phyloP scores from a whole-genome alignment of 1,140 invertebrate species.

The Habropoda laboriosa region DNA sequence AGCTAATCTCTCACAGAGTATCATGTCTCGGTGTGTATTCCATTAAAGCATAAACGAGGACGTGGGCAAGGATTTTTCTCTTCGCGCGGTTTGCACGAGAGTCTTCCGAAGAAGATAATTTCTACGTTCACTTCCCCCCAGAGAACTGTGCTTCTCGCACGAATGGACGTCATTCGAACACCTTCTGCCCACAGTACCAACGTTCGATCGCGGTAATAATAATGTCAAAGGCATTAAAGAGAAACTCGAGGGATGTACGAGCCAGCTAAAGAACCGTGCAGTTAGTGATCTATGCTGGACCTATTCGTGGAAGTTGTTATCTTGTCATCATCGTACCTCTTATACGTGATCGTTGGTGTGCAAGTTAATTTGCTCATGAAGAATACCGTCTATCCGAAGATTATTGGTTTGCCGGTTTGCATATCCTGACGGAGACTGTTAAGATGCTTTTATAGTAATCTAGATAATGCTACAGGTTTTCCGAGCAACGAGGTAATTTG shows the following conservation, averaged over 20 bases:
- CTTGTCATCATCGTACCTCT: constrained; percentile 28
- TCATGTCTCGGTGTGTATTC: no score
- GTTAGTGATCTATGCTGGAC: constrained; percentile 28
- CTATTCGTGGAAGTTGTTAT: constrained; percentile 46
- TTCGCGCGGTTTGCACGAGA: not conserved
- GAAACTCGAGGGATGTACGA: constrained; percentile 48
- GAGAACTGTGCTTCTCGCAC: constrained; percentile 21
- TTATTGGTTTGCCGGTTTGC: not conserved
- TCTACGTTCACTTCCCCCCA: not conserved
- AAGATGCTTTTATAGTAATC: not conserved
- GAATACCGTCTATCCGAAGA: not conserved
- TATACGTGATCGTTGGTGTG: constrained; percentile 15
- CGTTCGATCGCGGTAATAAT: not conserved
- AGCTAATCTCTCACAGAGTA: no score
- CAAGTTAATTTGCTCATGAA: constrained; percentile 6
- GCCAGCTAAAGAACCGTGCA: not conserved
- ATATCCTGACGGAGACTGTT: not conserved
- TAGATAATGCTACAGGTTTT: not conserved
- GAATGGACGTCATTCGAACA: constrained; percentile 12
- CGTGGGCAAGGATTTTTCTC: not conserved
- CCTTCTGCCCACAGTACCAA: constrained; percentile 1
- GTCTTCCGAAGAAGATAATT: not conserved
- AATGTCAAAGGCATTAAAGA: constrained; percentile 49
- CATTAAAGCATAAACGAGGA: no score
- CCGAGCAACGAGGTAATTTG: not conserved